These are phyloP conservation scores for Protobothrops mucrosquamatus DNA, from an alignment of 2,113 vertebrate genomes.

Conservation along the genomic window DNA sequence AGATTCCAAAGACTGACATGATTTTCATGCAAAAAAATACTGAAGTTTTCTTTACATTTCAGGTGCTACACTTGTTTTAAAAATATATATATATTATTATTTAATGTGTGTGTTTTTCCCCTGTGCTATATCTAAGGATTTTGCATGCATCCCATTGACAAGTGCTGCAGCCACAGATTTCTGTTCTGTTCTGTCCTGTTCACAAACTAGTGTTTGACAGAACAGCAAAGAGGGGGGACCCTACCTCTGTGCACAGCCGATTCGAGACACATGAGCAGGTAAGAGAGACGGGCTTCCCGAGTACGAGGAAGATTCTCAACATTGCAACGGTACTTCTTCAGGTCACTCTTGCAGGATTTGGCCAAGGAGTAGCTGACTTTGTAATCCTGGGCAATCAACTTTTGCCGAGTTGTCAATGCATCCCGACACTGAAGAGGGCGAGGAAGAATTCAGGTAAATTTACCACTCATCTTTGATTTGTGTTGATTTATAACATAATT, in stretches of 20 bases:
- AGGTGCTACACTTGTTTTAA: background rate
- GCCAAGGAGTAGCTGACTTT: slow-evolving; percentile 95
- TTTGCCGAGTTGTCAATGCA: slow-evolving; percentile 91
- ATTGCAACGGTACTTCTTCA: slow-evolving; percentile 93
- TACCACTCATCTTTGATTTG: fast-evolving
- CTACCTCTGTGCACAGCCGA: slow-evolving; percentile 91
- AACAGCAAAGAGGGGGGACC: background rate
- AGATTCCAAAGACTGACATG: background rate
- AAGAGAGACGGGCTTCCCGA: slow-evolving; percentile 93
- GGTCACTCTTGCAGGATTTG: slow-evolving; percentile 92
- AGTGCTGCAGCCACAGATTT: background rate
- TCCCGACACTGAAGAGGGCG: slow-evolving; percentile 84
- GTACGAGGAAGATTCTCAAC: slow-evolving; percentile 91
- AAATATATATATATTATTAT: background rate
- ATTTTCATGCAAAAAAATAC: background rate
- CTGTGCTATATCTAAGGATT: background rate
- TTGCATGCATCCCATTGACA: background rate
- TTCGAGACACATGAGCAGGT: slow-evolving; percentile 92
- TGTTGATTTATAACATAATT: background rate
- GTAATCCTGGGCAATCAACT: slow-evolving; percentile 96
- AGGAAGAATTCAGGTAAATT: background rate
- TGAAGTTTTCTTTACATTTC: background rate
- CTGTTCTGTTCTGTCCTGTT: background rate
- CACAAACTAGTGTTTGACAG: background rate
- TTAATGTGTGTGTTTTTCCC: background rate